Evolutionary conservation across 2,113 vertebrate species (phyloP).

Genomic region (Pachypanchax playfairii): DNA sequence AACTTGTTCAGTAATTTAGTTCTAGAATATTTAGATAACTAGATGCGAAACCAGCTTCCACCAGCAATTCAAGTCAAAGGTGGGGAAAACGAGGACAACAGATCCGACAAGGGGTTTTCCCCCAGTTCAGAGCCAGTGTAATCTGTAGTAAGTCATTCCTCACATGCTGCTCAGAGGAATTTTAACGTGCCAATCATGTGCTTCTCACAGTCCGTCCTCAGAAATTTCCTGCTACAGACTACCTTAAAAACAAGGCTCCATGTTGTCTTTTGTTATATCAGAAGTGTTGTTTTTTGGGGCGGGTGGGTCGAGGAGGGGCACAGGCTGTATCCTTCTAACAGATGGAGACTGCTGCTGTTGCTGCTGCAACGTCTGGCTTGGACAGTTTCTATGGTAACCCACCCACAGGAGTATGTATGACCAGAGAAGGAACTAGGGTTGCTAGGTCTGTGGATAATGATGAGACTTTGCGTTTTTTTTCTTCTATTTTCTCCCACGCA

Average conservation of each 20-base stretch:
- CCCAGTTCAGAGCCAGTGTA: slow-evolving; percentile 27
- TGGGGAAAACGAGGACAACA: slow-evolving; percentile 10
- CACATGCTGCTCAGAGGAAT: slow-evolving; percentile 66
- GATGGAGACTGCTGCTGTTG: slow-evolving; percentile 53
- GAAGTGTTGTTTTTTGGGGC: slow-evolving; percentile 17
- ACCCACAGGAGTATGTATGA: slow-evolving; percentile 75
- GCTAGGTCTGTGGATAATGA: slow-evolving; percentile 76
- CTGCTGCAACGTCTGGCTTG: slow-evolving; percentile 79
- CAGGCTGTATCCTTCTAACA: slow-evolving; percentile 60
- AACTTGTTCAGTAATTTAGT: no score
- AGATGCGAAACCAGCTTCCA: no score
- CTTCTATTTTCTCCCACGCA: slow-evolving; percentile 52
- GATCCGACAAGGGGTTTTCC: slow-evolving; percentile 30
- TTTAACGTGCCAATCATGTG: slow-evolving; percentile 66
- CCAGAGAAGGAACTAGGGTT: slow-evolving; percentile 73
- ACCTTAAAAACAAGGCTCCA: slow-evolving; percentile 17
- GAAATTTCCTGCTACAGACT: slow-evolving; percentile 19
- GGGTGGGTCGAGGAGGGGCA: slow-evolving; percentile 26
- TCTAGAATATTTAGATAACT: no score
- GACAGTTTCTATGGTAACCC: slow-evolving; percentile 83
- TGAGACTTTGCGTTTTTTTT: slow-evolving; percentile 58
- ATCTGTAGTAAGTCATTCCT: slow-evolving; percentile 60
- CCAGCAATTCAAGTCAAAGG: not conserved
- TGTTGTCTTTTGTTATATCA: slow-evolving; percentile 23
- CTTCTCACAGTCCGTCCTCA: slow-evolving; percentile 11